A percentile compares a stretch with the other conserved stretches of the same genome.
Conservation (phyloP, 2,113 vertebrate species). For the Zapornia atra region DNA sequence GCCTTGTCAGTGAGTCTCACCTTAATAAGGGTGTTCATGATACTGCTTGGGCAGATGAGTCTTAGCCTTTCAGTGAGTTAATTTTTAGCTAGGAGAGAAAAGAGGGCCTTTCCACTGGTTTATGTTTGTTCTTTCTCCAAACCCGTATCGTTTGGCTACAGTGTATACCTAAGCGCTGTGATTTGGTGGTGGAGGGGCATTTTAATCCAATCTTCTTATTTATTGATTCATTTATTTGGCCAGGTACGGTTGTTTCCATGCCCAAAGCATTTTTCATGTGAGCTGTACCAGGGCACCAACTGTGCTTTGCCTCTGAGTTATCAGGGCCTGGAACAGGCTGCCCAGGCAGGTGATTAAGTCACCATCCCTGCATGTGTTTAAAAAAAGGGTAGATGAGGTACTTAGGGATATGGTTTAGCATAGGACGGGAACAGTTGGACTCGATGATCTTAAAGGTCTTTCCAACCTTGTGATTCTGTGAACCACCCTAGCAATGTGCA, state of each 20-base stretch:
- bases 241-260: background rate
- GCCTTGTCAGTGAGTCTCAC: background rate
- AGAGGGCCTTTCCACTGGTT: background rate
- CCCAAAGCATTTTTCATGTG: background rate
- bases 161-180: background rate
- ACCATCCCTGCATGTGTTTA: too few species aligned
- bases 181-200: background rate
- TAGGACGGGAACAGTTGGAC: too few species aligned
- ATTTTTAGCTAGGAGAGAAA: background rate
- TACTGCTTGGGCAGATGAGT: background rate
- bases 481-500: fast-evolving
- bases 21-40: background rate
- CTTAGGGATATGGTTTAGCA: too few species aligned
- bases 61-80: background rate
- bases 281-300: fast-evolving
- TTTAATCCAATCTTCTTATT: background rate
- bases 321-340: too few species aligned
- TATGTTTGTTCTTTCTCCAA: background rate
- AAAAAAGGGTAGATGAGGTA: too few species aligned
- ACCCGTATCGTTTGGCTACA: background rate
- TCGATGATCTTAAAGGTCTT: too few species aligned
- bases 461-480: too few species aligned
- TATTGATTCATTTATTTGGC: background rate
- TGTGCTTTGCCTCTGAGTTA: background rate
- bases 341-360: too few species aligned